A percentile compares a stretch with the other conserved stretches of the same genome.
These are phyloP conservation scores for Siniperca undulata DNA, from an alignment of 2,797 vertebrate species.

Conservation along the genomic window DNA sequence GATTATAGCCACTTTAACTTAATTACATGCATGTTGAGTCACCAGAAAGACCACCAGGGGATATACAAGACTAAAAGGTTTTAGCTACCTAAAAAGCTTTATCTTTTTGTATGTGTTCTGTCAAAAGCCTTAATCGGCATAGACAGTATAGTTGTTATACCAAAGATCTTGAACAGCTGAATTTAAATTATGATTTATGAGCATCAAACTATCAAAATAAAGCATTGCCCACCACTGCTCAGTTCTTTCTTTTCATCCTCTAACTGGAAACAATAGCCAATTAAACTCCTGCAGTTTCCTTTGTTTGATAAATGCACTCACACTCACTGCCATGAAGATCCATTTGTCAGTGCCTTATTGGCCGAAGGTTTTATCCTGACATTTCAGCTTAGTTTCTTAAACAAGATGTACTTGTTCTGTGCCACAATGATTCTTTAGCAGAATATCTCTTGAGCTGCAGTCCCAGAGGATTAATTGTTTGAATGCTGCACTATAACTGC, in stretches of 20 bases:
- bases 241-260: not conserved
- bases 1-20: not conserved
- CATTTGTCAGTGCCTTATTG: slow-evolving; percentile 45
- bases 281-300: slow-evolving; percentile 7
- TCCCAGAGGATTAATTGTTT: slow-evolving; percentile 41
- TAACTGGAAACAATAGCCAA: slow-evolving; percentile 15
- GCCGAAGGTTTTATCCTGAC: slow-evolving; percentile 27
- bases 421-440: slow-evolving; percentile 26
- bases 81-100: not conserved
- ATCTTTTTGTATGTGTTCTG: not conserved
- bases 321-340: slow-evolving; percentile 15
- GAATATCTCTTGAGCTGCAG: slow-evolving; percentile 32
- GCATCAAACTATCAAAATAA: not conserved
- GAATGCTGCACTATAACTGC: slow-evolving; percentile 30
- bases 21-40: not conserved
- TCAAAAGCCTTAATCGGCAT: not conserved
- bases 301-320: slow-evolving; percentile 45
- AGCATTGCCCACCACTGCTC: not conserved
- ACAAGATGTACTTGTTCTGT: slow-evolving; percentile 33
- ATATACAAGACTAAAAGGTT: not conserved
- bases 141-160: not conserved
- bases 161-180: not conserved
- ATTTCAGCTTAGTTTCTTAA: slow-evolving; percentile 31
- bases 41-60: not conserved
- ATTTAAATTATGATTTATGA: not conserved